A percentile compares a stretch with the other conserved stretches of the same genome.
Conservation (phyloP, 2,797 vertebrate species). For the Thamnophis elegans region DNA sequence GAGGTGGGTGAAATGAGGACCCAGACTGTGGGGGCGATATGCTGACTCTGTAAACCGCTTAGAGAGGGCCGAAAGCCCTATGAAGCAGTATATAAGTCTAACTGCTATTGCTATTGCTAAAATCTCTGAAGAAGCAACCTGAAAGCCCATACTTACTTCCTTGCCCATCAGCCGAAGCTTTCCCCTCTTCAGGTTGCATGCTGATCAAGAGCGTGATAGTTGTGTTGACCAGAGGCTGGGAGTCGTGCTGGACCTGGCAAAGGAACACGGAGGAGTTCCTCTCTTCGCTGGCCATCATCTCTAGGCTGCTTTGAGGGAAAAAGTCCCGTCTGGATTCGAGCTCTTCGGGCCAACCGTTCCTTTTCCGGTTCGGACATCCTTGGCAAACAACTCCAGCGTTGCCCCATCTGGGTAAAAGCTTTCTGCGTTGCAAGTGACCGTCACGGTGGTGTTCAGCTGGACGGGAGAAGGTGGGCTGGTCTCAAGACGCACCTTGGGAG, state of each 20-base stretch:
- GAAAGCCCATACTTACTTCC: background rate
- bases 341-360: fast-evolving
- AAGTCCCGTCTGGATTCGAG: background rate
- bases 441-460: background rate
- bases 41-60: too few relatives aligned
- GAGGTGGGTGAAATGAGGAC: too few relatives aligned
- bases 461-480: fast-evolving
- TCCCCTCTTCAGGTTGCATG: background rate
- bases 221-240: background rate
- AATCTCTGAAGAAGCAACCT: background rate
- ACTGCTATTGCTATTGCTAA: too few relatives aligned
- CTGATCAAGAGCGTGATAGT: background rate
- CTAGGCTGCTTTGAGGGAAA: background rate
- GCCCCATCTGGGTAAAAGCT: conserved; percentile 1
- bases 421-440: conserved; percentile 6
- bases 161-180: fast-evolving
- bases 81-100: too few relatives aligned
- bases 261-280: conserved; percentile 39
- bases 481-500: background rate
- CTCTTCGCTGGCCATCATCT: background rate
- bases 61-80: too few relatives aligned
- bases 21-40: too few relatives aligned
- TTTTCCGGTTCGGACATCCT: fast-evolving
- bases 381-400: conserved; percentile 24
- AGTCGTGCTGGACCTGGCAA: conserved; percentile 58